These are phyloP conservation scores for Florisuga fusca DNA, from an alignment of 2,797 vertebrate species.

Conservation along the genomic window DNA sequence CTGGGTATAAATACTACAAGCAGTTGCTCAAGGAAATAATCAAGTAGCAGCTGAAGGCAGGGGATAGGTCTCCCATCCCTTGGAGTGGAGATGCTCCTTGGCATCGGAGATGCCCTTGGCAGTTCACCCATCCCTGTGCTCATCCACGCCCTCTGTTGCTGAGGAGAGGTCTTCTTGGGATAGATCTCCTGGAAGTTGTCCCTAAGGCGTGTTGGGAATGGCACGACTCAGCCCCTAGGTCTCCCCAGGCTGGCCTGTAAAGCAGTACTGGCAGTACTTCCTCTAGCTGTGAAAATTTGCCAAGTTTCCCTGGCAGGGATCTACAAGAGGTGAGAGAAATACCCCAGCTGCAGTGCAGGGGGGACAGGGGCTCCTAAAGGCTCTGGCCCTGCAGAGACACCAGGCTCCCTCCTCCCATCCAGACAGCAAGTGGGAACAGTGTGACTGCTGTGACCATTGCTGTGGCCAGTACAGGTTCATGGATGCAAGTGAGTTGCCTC, in stretches of 20 bases:
- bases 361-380: neutral
- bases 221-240: neutral
- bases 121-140: neutral
- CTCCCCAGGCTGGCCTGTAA: neutral
- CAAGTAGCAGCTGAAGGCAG: slow-evolving; percentile 89
- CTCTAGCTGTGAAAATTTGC: neutral
- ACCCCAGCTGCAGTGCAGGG: neutral
- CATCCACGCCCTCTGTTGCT: neutral
- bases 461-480: accelerated
- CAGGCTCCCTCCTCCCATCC: neutral
- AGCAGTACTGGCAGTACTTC: neutral
- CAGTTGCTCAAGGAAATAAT: slow-evolving; percentile 87
- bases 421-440: neutral
- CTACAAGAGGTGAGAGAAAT: neutral
- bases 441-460: accelerated
- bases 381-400: neutral
- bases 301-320: neutral
- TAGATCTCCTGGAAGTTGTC: neutral
- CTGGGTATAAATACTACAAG: slow-evolving; percentile 87
- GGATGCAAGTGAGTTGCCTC: neutral
- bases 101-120: neutral
- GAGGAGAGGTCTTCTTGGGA: neutral
- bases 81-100: neutral
- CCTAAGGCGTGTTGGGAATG: neutral
- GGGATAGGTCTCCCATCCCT: neutral